These are phyloP conservation scores for Pantherophis vulpinus DNA, from an alignment of 2,797 vertebrate genomes.

Conservation along the genomic window DNA sequence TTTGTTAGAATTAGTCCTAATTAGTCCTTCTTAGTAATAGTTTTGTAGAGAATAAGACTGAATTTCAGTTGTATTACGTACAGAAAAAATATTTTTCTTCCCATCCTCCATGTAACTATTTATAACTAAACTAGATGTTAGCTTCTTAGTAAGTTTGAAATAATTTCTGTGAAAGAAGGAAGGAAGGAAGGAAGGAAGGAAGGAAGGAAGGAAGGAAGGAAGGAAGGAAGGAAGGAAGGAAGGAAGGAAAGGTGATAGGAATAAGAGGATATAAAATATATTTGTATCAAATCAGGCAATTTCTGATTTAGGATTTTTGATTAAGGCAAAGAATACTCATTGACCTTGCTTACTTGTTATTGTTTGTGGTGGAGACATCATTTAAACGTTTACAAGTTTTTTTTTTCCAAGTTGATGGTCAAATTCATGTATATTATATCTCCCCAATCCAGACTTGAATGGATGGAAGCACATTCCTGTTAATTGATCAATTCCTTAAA, in stretches of 20 bases:
- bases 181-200: constrained; percentile 39
- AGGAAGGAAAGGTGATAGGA: neutral
- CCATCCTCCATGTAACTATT: constrained; percentile 39
- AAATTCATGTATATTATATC: constrained; percentile 60
- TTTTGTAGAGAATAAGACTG: constrained; percentile 45
- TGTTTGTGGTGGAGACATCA: constrained; percentile 48
- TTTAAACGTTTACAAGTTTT: constrained; percentile 57
- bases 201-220: constrained; percentile 12
- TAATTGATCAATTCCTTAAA: constrained; percentile 58
- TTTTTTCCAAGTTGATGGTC: constrained; percentile 52
- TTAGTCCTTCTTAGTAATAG: constrained; percentile 38
- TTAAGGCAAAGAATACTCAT: constrained; percentile 51
- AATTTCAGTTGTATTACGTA: constrained; percentile 33
- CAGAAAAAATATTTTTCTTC: constrained; percentile 33
- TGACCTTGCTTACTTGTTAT: constrained; percentile 48
- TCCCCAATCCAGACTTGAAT: constrained; percentile 39
- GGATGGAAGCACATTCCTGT: constrained; percentile 53
- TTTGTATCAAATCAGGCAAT: constrained; percentile 61
- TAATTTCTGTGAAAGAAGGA: constrained; percentile 15
- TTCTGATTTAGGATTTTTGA: constrained; percentile 49
- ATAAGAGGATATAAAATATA: constrained; percentile 62
- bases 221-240: neutral
- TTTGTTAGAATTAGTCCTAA: constrained; percentile 51
- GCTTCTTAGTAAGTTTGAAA: constrained; percentile 50
- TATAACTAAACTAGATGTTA: constrained; percentile 64